Conservation (phyloP, 2,888 invertebrate species). For the Cryptophagus acutangulus region DNA sequence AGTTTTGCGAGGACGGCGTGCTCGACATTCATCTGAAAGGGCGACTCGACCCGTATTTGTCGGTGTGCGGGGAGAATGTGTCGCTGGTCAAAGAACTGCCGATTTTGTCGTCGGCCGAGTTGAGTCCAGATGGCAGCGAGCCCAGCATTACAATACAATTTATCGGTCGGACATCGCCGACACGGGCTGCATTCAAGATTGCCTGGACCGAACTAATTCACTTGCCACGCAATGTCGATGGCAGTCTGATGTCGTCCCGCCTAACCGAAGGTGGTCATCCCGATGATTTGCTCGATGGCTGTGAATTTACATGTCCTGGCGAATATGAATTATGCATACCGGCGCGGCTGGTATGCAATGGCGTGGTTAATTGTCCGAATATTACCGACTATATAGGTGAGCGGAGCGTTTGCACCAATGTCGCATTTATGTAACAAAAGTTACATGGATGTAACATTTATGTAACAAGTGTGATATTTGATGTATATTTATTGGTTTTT, state of each 20-base stretch:
- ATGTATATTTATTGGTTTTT: no score
- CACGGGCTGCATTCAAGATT: slow-evolving; percentile 79
- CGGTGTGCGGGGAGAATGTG: slow-evolving; percentile 82
- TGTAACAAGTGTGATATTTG: no score
- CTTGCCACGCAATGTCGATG: slow-evolving; percentile 77
- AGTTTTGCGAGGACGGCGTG: slow-evolving; percentile 81
- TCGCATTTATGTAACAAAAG: no score
- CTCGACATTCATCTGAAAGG: slow-evolving; percentile 65
- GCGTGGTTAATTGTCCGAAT: slow-evolving; percentile 82
- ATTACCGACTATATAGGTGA: slow-evolving; percentile 52
- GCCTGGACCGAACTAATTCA: slow-evolving; percentile 88
- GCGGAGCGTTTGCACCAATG: background rate
- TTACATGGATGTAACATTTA: no score
- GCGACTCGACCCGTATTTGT: slow-evolving; percentile 67
- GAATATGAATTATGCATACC: slow-evolving; percentile 80
- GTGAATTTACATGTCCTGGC: slow-evolving; percentile 85
- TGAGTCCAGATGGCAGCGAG: slow-evolving; percentile 60
- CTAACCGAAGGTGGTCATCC: slow-evolving; percentile 57
- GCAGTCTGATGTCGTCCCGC: slow-evolving; percentile 69
- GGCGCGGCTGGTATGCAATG: slow-evolving; percentile 78
- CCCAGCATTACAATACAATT: slow-evolving; percentile 50
- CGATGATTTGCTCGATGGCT: slow-evolving; percentile 53
- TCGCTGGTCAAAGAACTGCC: slow-evolving; percentile 75
- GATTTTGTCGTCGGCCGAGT: slow-evolving; percentile 71
- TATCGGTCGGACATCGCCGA: slow-evolving; percentile 69